Percentiles rank a stretch among this genome's conserved stretches.
phyloP scores from a whole-genome alignment of 1,140 invertebrate genomes.

The Bombyx mandarina region DNA sequence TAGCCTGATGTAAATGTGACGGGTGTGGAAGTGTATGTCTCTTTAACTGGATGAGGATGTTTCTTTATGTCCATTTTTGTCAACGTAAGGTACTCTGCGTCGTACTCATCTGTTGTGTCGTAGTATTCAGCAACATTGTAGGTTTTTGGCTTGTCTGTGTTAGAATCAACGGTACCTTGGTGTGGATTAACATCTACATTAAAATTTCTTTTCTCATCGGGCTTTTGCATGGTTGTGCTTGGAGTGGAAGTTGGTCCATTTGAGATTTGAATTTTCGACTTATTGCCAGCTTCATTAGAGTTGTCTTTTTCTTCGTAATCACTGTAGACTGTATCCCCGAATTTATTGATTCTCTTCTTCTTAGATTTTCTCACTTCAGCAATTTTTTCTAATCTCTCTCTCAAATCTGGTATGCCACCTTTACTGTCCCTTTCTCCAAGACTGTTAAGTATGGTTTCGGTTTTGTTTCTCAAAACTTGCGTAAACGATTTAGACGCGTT shows the following conservation, averaged over 20 bases:
- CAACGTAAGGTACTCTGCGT: conserved; percentile 41
- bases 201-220: neutral
- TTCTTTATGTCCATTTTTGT: conserved; percentile 55
- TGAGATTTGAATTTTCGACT: conserved; percentile 17
- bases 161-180: neutral
- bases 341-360: conserved; percentile 45
- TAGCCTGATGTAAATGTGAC: conserved; percentile 13
- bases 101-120: conserved; percentile 46
- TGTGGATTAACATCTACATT: neutral
- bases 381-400: conserved; percentile 53
- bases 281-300: conserved; percentile 26
- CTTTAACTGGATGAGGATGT: conserved; percentile 22
- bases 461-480: conserved; percentile 60
- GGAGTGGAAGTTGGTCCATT: conserved; percentile 3
- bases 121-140: conserved; percentile 43
- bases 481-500: conserved; percentile 59
- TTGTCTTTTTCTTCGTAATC: conserved; percentile 47
- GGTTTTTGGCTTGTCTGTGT: conserved; percentile 27
- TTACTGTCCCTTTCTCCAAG: conserved; percentile 36
- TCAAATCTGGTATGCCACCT: conserved; percentile 43
- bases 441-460: conserved; percentile 46
- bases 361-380: conserved; percentile 53
- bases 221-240: neutral
- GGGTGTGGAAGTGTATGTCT: conserved; percentile 7
- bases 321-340: conserved; percentile 40